A percentile compares a stretch with the other conserved stretches of the same genome.
Evolutionary conservation across 2,888 invertebrate genomes (phyloP).

Genomic region (Flexamia atlantica): DNA sequence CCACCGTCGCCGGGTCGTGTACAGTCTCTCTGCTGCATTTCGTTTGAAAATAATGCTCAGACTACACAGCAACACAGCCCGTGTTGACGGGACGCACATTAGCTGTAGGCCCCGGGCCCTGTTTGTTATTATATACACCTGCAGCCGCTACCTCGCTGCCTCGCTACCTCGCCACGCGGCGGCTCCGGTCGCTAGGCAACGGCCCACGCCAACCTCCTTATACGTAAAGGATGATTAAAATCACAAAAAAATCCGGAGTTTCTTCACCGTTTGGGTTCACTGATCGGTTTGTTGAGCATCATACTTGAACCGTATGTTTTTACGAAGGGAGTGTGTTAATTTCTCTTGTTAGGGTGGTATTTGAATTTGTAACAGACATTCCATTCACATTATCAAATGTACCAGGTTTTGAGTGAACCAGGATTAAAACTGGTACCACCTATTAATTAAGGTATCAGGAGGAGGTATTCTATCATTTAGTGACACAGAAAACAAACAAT

Average conservation of each 20-base stretch:
- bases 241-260: background rate
- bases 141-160: background rate
- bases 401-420: too few relatives aligned
- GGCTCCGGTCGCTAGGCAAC: background rate
- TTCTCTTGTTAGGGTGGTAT: too few relatives aligned
- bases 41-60: background rate
- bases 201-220: background rate
- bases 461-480: too few relatives aligned
- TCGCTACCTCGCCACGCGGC: background rate
- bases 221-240: background rate
- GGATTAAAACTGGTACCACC: too few relatives aligned
- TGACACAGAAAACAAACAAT: too few relatives aligned
- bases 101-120: background rate
- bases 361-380: too few relatives aligned
- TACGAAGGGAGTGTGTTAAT: too few relatives aligned
- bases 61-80: background rate
- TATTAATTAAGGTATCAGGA: too few relatives aligned
- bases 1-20: background rate
- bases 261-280: too few relatives aligned
- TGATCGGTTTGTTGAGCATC: too few relatives aligned
- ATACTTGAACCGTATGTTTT: too few relatives aligned
- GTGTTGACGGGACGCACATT: slow-evolving; percentile 2
- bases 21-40: background rate
- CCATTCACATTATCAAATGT: too few relatives aligned
- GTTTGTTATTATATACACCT: slow-evolving; percentile 40